A percentile compares a stretch with the other conserved stretches of the same genome.
phyloP scores from a whole-genome alignment of 2,113 vertebrate genomes.

The Myxocyprinus asiaticus region DNA sequence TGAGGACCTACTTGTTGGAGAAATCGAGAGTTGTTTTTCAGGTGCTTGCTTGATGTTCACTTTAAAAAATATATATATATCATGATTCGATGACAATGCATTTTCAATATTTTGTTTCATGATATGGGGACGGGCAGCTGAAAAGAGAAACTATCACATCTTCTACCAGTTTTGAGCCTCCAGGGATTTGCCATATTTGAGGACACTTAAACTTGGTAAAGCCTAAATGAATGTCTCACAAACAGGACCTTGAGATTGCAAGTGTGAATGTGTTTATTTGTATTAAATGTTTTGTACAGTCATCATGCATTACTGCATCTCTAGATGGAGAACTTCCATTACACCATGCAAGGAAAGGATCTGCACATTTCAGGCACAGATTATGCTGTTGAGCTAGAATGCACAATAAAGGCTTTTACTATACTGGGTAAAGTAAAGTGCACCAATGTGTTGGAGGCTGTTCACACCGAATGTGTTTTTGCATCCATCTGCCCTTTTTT shows the following conservation, averaged over 20 bases:
- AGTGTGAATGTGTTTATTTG: background rate
- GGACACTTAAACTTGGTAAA: conserved; percentile 72
- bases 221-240: no score
- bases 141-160: conserved; percentile 80
- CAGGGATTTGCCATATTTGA: conserved; percentile 71
- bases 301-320: background rate
- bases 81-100: background rate
- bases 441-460: background rate
- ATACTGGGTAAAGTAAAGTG: conserved; percentile 67
- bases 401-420: conserved; percentile 69
- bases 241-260: no score
- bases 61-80: no score
- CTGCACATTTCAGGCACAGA: conserved; percentile 62
- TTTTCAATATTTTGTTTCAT: background rate
- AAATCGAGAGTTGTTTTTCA: conserved; percentile 83
- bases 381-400: conserved; percentile 70
- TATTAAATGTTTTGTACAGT: conserved; percentile 7
- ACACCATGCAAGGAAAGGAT: conserved; percentile 73
- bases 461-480: background rate
- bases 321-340: conserved; percentile 74
- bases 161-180: conserved; percentile 82
- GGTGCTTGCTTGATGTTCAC: conserved; percentile 57
- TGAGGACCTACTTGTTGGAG: conserved; percentile 82
- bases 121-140: conserved; percentile 65
- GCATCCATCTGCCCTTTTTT: no score